Evolutionary conservation across 2,797 vertebrate species (phyloP).

Genomic region (Kryptolebias ocellatus): DNA sequence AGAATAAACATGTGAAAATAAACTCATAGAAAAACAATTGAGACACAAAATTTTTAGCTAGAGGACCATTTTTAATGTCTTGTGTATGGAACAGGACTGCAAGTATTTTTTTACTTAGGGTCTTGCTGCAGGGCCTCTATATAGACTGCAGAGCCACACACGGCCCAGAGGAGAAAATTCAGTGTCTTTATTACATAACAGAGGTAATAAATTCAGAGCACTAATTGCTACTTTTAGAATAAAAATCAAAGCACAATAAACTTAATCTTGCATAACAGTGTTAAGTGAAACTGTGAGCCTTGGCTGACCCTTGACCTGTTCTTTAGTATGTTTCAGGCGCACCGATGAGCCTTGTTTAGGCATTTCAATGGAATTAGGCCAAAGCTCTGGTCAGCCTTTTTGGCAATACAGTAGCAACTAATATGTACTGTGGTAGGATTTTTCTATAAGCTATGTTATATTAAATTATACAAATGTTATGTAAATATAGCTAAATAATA

Average conservation of each 20-base stretch:
- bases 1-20: not conserved
- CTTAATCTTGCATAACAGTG: constrained; percentile 26
- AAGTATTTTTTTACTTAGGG: constrained; percentile 28
- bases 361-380: constrained; percentile 54
- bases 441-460: constrained; percentile 28
- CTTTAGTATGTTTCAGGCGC: constrained; percentile 25
- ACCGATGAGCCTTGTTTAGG: constrained; percentile 43
- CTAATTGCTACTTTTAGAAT: constrained; percentile 28
- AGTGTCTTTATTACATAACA: constrained; percentile 27
- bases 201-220: constrained; percentile 42
- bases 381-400: constrained; percentile 52
- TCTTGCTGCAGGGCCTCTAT: constrained; percentile 9
- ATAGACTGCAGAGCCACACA: constrained; percentile 13
- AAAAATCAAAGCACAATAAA: constrained; percentile 68
- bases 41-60: constrained; percentile 9
- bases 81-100: constrained; percentile 19
- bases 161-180: constrained; percentile 19
- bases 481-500: constrained; percentile 48
- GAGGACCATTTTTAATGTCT: constrained; percentile 15
- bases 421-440: constrained; percentile 4
- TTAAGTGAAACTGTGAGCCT: constrained; percentile 38
- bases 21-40: not conserved
- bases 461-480: constrained; percentile 32
- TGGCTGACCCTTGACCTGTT: constrained; percentile 42
- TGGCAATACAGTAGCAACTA: constrained; percentile 21